Base-by-base conservation (phyloP, 2,113 vertebrate species). In the Morone saxatilis region DNA sequence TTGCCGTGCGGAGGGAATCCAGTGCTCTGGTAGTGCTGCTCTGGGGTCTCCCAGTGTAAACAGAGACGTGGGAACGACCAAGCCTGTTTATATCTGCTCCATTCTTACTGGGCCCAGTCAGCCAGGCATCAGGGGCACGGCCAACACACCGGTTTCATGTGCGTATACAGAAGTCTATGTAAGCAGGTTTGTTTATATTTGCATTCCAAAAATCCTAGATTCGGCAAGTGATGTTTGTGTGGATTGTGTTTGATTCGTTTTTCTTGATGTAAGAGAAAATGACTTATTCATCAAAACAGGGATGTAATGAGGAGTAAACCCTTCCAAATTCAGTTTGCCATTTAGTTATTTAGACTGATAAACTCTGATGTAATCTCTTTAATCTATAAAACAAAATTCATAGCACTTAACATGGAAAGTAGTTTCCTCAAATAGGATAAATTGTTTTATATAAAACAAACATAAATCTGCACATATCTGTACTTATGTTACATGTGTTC, bases 11-110 rank as follows among this genome's bases (percentile, higher is more conserved):
- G 82, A 91, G 88, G 87, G 90, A 92, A 90, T 91, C 92, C 88
- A 92, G 91, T 62, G 81, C 90, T 92, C 87, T 86, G 82, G 81
- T 60, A 82, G 82, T 67, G 88, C 85, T 88, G 89, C 93, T 93
- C 93, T 71, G 86, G 89, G 93, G 92, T 94, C 94, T 93, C 81
- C 85, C 89, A 91, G 75, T 92, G 67, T 95, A 95, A 95, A 95
- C 94, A 95, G 91, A 95, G 90, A 95, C 93, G 88, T 95, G 94
- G 94, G 93, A 95, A 95, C 86, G 62, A 89, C 87, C 87, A 40
- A 65, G 91, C 81, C 78, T 95, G 94, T 95, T 95, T 95, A 95
- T 86, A 93, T 89, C 91, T 90, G 63, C 74, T 80, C 80, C 84
- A 76, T 88, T 92, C 88, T 93, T 86, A 91, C 91, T 76, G 84